Conservation (phyloP, 2,888 invertebrate species). For the Hydroisotoma schaefferi region DNA sequence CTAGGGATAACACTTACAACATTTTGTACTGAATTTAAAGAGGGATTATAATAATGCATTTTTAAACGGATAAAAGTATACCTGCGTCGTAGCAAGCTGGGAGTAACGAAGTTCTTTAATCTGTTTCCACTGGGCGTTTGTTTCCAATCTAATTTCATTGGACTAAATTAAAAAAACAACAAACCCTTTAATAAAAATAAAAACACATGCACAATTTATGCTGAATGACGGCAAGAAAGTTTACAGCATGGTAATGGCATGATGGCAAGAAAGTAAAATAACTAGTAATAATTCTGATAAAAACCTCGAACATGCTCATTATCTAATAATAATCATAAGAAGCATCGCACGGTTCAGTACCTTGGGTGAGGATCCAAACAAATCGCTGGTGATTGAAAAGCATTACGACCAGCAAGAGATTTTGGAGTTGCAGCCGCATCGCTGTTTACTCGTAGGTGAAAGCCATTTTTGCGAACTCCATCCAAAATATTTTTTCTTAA, state of each 20-base stretch:
- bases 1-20: neutral
- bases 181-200: neutral
- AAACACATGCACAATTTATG: constrained; percentile 3
- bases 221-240: neutral
- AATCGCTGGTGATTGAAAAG: constrained; percentile 42
- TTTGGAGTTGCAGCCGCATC: constrained; percentile 30
- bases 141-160: constrained; percentile 41
- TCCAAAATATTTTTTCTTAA: constrained; percentile 42
- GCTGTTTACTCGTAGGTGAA: constrained; percentile 22
- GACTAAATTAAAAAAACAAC: constrained; percentile 25
- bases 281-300: no score
- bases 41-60: no score
- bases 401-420: constrained; percentile 33
- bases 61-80: no score
- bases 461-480: constrained; percentile 37
- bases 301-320: no score
- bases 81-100: constrained; percentile 22
- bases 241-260: neutral
- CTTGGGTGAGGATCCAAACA: constrained; percentile 46
- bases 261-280: neutral
- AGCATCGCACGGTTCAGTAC: no score
- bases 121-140: constrained; percentile 32
- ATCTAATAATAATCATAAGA: no score
- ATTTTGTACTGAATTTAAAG: neutral
- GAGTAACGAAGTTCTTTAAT: constrained; percentile 30